Percentiles rank a stretch among this genome's conserved stretches.
phyloP scores from a whole-genome alignment of 1,140 invertebrate genomes.

The Agrypnia vestita region DNA sequence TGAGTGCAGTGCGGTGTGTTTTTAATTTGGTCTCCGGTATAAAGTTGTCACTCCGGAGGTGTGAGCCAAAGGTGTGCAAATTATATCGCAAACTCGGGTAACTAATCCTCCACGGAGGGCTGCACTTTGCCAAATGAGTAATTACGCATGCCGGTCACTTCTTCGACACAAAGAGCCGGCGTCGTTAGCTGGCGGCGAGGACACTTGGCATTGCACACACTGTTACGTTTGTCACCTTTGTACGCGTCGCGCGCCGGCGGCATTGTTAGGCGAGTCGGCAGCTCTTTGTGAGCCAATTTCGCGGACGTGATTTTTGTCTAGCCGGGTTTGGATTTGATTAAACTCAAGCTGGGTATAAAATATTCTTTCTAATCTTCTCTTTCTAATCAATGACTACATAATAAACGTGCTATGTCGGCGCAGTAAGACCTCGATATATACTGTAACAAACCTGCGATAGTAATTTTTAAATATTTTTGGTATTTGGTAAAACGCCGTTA shows the following conservation, averaged over 20 bases:
- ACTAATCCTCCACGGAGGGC: not conserved
- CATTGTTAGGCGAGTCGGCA: slow-evolving; percentile 13
- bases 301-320: slow-evolving; percentile 9
- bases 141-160: slow-evolving; percentile 37
- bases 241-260: not conserved
- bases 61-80: not conserved
- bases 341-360: not conserved
- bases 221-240: slow-evolving; percentile 19
- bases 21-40: too few relatives aligned
- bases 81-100: not conserved
- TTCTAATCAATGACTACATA: too few relatives aligned
- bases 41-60: too few relatives aligned
- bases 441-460: too few relatives aligned
- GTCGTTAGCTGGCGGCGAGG: slow-evolving; percentile 33
- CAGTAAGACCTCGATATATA: too few relatives aligned
- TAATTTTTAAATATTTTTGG: too few relatives aligned
- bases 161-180: slow-evolving; percentile 29
- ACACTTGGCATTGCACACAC: not conserved
- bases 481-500: too few relatives aligned
- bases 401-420: too few relatives aligned
- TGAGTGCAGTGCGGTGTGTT: too few relatives aligned
- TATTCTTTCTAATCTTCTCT: too few relatives aligned
- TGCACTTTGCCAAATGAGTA: slow-evolving; percentile 29
- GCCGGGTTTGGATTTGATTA: not conserved
- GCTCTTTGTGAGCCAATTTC: slow-evolving; percentile 24